Percentiles rank a stretch among this genome's conserved stretches.
phyloP scores from a whole-genome alignment of 2,113 vertebrate species.

The Amia ocellicauda region DNA sequence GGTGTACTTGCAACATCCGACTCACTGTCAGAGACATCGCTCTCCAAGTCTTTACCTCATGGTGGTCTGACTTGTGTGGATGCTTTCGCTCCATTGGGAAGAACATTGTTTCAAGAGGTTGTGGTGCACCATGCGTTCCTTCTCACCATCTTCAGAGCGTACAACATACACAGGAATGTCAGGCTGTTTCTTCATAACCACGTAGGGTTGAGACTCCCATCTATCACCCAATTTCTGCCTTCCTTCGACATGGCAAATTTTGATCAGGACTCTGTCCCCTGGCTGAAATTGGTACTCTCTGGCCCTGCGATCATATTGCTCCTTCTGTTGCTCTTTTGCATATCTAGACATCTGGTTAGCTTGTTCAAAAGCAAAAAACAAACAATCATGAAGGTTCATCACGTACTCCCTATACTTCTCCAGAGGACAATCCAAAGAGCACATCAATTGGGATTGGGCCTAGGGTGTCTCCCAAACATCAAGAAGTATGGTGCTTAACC shows the following conservation, averaged over 20 bases:
- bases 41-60: conserved; percentile 5
- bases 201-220: conserved; percentile 22
- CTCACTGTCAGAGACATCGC: conserved; percentile 6
- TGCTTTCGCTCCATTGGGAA: conserved; percentile 14
- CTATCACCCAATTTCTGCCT: conserved; percentile 22
- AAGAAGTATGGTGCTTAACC: conserved; percentile 24
- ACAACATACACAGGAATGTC: conserved; percentile 22
- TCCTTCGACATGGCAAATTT: conserved; percentile 21
- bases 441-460: conserved; percentile 16
- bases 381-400: conserved; percentile 14
- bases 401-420: conserved; percentile 19
- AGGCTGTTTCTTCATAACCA: conserved; percentile 21
- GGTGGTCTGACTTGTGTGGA: no score
- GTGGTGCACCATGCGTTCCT: conserved; percentile 22
- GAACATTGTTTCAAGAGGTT: conserved; percentile 28
- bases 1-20: not conserved
- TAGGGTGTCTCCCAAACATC: conserved; percentile 26
- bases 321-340: conserved; percentile 23
- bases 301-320: conserved; percentile 20
- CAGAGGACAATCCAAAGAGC: conserved; percentile 15
- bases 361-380: conserved; percentile 17
- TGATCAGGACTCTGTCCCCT: conserved; percentile 26
- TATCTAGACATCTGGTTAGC: conserved; percentile 21
- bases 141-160: conserved; percentile 20
- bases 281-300: conserved; percentile 14